Percentiles rank a stretch among this genome's conserved stretches.
phyloP scores from a whole-genome alignment of 37 sponge, comb jelly and placozoan species.

The Hormiphora californensis region DNA sequence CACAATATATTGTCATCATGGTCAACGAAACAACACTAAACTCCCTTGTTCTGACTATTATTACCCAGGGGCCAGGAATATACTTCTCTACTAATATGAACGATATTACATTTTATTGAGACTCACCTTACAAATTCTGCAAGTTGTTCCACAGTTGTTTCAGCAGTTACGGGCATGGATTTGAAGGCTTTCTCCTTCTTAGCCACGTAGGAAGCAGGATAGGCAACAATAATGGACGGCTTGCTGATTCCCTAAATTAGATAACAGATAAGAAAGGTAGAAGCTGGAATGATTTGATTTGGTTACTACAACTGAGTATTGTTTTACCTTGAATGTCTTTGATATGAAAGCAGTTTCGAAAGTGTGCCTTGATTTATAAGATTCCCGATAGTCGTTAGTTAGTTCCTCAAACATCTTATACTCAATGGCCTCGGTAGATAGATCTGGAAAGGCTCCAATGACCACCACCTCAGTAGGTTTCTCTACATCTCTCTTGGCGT shows the following conservation, averaged over 20 bases:
- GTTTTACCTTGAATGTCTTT: conserved; percentile 40
- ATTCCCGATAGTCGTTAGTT: not conserved
- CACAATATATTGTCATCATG: no score
- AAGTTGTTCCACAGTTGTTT: not conserved
- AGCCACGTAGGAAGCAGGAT: conserved; percentile 21
- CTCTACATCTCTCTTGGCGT: conserved; percentile 54
- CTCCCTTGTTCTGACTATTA: no score
- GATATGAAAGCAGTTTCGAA: conserved; percentile 33
- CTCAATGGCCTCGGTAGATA: not conserved
- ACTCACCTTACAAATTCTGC: conserved; percentile 23
- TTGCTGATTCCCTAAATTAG: not conserved
- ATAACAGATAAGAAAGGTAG: no score
- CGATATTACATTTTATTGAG: no score
- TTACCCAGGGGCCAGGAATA: not conserved
- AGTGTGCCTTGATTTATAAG: conserved; percentile 19
- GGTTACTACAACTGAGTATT: not conserved
- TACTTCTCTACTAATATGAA: no score
- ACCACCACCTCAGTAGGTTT: not conserved
- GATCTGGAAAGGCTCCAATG: not conserved
- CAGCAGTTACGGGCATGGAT: not conserved
- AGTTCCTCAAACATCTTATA: conserved; percentile 32
- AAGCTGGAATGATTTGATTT: no score
- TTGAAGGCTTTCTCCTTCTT: conserved; percentile 41
- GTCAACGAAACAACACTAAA: no score
- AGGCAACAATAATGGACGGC: not conserved